Conservation (phyloP, 2,797 vertebrate genomes). For the Simalia tracyae region DNA sequence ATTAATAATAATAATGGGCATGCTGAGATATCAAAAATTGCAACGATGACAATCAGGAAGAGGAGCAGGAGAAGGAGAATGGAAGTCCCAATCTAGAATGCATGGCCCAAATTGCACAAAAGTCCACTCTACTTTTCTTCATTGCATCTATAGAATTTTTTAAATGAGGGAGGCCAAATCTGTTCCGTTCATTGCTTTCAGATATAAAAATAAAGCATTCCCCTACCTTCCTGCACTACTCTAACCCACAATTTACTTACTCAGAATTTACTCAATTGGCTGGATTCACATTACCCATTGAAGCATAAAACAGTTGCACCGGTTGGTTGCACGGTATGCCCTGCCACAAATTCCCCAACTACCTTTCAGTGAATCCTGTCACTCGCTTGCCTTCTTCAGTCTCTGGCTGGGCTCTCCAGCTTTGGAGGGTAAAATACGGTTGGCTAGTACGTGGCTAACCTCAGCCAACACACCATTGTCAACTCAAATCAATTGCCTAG, state of each 20-base stretch:
- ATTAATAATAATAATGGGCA: no score
- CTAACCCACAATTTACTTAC: not conserved
- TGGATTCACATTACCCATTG: not conserved
- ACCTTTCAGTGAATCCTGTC: not conserved
- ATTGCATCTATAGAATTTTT: not conserved
- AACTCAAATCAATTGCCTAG: not conserved
- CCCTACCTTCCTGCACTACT: not conserved
- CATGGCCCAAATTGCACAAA: no score
- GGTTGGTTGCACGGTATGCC: no score
- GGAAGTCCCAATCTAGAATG: no score
- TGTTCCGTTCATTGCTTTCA: not conserved
- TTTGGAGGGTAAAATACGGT: not conserved
- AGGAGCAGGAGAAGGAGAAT: no score
- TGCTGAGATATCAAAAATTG: no score
- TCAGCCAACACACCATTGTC: not conserved
- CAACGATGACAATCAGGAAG: no score
- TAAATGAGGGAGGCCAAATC: not conserved
- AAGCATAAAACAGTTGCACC: not conserved
- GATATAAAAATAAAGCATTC: not conserved
- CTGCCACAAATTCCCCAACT: not conserved
- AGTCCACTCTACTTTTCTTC: no score
- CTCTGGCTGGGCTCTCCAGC: no score
- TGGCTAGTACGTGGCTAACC: not conserved
- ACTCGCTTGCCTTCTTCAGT: not conserved
- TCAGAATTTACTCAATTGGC: not conserved